Evolutionary conservation across 2,888 invertebrate genomes (phyloP).

Genomic region (Thecocarcelia acutangulata): DNA sequence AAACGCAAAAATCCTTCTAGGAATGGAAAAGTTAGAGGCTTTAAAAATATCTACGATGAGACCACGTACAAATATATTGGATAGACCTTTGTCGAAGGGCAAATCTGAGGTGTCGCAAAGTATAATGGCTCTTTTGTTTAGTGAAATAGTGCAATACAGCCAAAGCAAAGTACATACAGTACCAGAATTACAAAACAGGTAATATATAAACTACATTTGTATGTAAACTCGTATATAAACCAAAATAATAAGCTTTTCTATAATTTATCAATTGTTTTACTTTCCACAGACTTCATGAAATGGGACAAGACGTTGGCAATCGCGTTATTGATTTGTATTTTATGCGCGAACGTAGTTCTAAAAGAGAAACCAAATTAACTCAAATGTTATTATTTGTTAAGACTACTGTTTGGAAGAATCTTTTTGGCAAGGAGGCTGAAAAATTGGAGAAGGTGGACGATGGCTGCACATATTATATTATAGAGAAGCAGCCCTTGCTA

Average conservation of each 20-base stretch:
- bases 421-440: constrained; percentile 99
- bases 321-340: constrained; percentile 96
- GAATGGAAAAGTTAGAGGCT: constrained; percentile 79
- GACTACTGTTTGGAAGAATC: constrained; percentile 97
- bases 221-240: no score
- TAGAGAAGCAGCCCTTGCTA: constrained; percentile 98
- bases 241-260: no score
- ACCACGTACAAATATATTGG: constrained; percentile 85
- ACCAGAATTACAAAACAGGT: constrained; percentile 97
- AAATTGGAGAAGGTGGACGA: constrained; percentile 99
- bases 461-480: constrained; percentile 98
- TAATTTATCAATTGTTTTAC: no score
- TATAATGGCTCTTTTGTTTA: constrained; percentile 96
- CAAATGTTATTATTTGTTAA: constrained; percentile 98
- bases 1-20: not conserved
- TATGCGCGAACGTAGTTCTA: constrained; percentile 95
- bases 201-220: no score
- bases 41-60: constrained; percentile 80
- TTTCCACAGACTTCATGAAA: constrained; percentile 89
- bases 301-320: constrained; percentile 97
- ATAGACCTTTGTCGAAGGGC: constrained; percentile 95
- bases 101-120: constrained; percentile 95
- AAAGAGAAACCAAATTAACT: constrained; percentile 96
- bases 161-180: constrained; percentile 97
- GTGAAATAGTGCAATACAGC: constrained; percentile 98